Base-by-base conservation (phyloP, 2,888 invertebrate species). In the Magallana nippona region DNA sequence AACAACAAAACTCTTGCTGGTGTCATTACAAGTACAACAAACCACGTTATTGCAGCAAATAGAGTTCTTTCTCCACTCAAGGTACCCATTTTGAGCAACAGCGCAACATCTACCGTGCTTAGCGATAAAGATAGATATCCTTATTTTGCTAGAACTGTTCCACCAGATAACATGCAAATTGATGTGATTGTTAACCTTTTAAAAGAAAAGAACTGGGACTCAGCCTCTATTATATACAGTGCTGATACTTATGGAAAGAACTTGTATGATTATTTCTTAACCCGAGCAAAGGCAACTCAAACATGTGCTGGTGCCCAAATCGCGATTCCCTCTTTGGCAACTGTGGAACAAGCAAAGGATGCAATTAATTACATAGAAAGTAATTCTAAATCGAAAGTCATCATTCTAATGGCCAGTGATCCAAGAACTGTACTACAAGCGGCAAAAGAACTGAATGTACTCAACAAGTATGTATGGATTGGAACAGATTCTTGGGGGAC, bases 61-160 rank as follows among this genome's bases (percentile, higher is more conserved):
- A 90, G 95, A 83, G 94, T 96, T 86, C 93, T 95, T 58, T 92
- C 95, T 27, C 93, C 95, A 10, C 95, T 95, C 89, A 92, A 94
- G 82, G 94, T 95, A 55, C 95, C 95, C 3, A 95, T 95, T 91
- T 88, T 94, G n/a, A 91, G 91, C 58, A 88, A 89, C 10, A 86
- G 88, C 57, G 92, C 93, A 0, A 87, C 89, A 8, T 89, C 91
- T 1, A 78, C 86, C 1, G 60, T 84, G 2, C 85, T 93, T 15
- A 90, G 89, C 62, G 86, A 91, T 79, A 82, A 86, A 13, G 85
- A 82, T 17, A 81, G 79, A n/a, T 91, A 89, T 82, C 88, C 90
- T 10, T 91, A 91, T 86, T 90, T 93, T 71, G 89, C 92, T 1
- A 87, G 93, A 11, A 91, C 92, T 8, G 90, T 91, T 8, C 91